Conservation (phyloP, 1,140 invertebrate genomes). For the Melanaphis sacchari region DNA sequence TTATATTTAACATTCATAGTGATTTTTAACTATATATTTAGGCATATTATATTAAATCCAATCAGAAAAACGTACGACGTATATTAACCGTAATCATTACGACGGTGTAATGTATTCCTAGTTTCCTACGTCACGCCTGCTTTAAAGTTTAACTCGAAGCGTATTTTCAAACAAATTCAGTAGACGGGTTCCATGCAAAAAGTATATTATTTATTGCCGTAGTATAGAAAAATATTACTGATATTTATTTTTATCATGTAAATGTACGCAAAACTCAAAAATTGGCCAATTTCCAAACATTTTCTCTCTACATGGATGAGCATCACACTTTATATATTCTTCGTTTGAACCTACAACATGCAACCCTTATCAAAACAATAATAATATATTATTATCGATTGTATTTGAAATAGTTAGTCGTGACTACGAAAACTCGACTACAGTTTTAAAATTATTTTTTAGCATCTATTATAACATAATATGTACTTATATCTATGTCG, state of each 20-base stretch:
- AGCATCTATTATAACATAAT: too few species aligned
- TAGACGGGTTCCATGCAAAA: not conserved
- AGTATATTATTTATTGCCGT: not conserved
- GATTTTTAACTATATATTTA: too few species aligned
- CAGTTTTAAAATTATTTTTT: not conserved
- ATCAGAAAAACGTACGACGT: not conserved
- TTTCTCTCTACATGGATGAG: not conserved
- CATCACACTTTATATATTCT: slow-evolving; percentile 4
- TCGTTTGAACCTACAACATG: not conserved
- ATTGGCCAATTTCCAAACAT: slow-evolving; percentile 1
- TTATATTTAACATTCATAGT: too few species aligned
- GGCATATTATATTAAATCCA: too few species aligned
- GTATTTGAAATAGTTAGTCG: not conserved
- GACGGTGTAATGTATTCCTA: too few species aligned
- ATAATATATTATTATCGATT: slow-evolving; percentile 6
- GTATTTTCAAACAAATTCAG: not conserved
- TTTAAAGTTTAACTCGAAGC: not conserved
- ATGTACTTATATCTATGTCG: too few species aligned
- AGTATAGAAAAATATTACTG: not conserved
- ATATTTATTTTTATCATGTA: slow-evolving; percentile 16
- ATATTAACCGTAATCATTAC: not conserved
- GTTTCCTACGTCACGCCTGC: not conserved
- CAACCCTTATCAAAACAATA: not conserved
- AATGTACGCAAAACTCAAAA: not conserved
- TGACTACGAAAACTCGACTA: not conserved